Percentiles rank a stretch among this genome's conserved stretches.
Evolutionary conservation across 2,888 invertebrate genomes (phyloP).

Genomic region (Scaptodrosophila latifasciaeformis): DNA sequence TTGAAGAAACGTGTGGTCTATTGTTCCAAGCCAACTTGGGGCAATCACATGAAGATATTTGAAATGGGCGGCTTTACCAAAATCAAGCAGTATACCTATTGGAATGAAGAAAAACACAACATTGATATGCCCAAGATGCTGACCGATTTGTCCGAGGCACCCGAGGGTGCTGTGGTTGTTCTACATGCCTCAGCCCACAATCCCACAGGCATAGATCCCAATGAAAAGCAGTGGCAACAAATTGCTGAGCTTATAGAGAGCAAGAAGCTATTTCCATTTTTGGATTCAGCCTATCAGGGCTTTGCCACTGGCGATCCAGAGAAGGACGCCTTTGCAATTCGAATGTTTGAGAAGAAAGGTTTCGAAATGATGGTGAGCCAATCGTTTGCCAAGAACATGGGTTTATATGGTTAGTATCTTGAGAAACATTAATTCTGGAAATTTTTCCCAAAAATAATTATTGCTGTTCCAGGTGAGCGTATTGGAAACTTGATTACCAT

Average conservation of each 20-base stretch:
- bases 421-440: not conserved
- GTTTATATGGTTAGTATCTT: constrained; percentile 88
- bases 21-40: constrained; percentile 94
- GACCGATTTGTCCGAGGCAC: constrained; percentile 84
- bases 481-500: constrained; percentile 91
- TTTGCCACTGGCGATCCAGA: constrained; percentile 96
- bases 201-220: constrained; percentile 30
- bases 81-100: constrained; percentile 89
- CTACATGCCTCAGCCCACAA: constrained; percentile 28
- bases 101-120: constrained; percentile 77
- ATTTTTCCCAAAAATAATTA: not conserved
- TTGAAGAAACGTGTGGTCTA: constrained; percentile 82
- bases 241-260: constrained; percentile 89
- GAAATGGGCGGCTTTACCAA: constrained; percentile 86
- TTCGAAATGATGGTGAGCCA: constrained; percentile 93
- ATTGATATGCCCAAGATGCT: constrained; percentile 75
- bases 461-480: constrained; percentile 84
- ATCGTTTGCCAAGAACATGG: constrained; percentile 98
- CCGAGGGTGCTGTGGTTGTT: constrained; percentile 87
- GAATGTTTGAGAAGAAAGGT: constrained; percentile 87
- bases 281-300: constrained; percentile 94
- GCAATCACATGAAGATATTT: constrained; percentile 91
- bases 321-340: constrained; percentile 90
- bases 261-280: constrained; percentile 88
- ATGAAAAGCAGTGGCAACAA: constrained; percentile 83